Percentiles rank a stretch among this genome's conserved stretches.
These are phyloP conservation scores for Dipodomys merriami DNA, from an alignment of 2,113 vertebrate species.

Conservation along the genomic window DNA sequence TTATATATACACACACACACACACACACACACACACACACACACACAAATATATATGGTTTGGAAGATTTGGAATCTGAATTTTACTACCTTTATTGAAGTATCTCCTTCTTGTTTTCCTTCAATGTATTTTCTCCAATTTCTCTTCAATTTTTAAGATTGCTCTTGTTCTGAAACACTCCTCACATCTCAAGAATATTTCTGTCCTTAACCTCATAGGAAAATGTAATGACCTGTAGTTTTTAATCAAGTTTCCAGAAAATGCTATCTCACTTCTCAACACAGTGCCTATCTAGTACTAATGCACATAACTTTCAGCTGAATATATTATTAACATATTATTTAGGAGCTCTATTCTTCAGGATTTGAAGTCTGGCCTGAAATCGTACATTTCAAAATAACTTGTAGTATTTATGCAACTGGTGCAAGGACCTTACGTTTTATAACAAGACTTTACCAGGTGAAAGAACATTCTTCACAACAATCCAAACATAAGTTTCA, in stretches of 20 bases:
- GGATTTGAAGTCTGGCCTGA: not conserved
- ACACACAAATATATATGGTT: not conserved
- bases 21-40: not conserved
- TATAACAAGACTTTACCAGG: not conserved
- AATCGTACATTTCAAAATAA: not conserved
- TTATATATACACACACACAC: not conserved
- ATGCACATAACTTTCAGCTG: not conserved
- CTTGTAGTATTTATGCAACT: not conserved
- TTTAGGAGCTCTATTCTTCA: not conserved
- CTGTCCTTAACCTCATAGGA: too few relatives aligned
- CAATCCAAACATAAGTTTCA: not conserved
- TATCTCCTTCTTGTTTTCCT: not conserved
- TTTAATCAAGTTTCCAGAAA: not conserved
- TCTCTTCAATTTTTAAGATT: not conserved
- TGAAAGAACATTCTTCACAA: accelerated
- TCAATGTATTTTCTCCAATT: not conserved
- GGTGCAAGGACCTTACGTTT: not conserved
- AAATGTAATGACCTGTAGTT: too few relatives aligned
- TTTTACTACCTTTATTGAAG: not conserved
- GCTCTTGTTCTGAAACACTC: too few relatives aligned
- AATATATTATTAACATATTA: not conserved
- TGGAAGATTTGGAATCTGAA: not conserved
- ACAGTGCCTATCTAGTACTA: not conserved
- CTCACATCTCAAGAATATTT: too few relatives aligned
- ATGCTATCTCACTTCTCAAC: not conserved